A percentile compares a stretch with the other conserved stretches of the same genome.
Conservation (phyloP, 1,140 invertebrate genomes). For the Dendroctonus valens region DNA sequence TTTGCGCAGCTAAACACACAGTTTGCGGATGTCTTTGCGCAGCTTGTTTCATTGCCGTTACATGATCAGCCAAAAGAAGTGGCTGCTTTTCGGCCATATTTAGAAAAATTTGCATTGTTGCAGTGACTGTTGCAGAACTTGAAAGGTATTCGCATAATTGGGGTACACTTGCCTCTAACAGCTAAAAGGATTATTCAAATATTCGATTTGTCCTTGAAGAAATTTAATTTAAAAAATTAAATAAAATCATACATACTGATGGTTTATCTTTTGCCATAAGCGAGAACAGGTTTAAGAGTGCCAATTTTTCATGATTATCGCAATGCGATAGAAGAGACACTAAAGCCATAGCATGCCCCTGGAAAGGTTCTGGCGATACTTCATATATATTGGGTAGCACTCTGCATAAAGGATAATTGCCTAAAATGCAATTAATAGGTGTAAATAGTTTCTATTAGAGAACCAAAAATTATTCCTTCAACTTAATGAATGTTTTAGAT, state of each 20-base stretch:
- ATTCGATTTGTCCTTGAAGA: background rate
- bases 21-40: conserved; percentile 67
- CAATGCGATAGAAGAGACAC: conserved; percentile 78
- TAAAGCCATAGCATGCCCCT: conserved; percentile 79
- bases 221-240: no score
- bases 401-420: conserved; percentile 79
- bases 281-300: conserved; percentile 76
- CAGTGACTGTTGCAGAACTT: conserved; percentile 55
- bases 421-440: conserved; percentile 50
- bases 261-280: conserved; percentile 79
- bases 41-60: conserved; percentile 64
- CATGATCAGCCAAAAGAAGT: conserved; percentile 65
- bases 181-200: conserved; percentile 48
- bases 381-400: conserved; percentile 87
- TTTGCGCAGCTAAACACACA: conserved; percentile 63
- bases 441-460: background rate
- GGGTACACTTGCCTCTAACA: conserved; percentile 73
- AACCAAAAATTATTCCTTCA: background rate
- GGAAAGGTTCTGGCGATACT: conserved; percentile 78
- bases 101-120: conserved; percentile 75
- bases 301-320: conserved; percentile 79
- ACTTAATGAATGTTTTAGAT: background rate
- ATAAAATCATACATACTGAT: conserved; percentile 55
- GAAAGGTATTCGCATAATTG: conserved; percentile 73
- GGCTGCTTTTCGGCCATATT: conserved; percentile 70